Evolutionary conservation across 2,113 vertebrate species (phyloP), one percentile per base, ranked within the genome.

Genomic region (Taurulus bubalis): DNA sequence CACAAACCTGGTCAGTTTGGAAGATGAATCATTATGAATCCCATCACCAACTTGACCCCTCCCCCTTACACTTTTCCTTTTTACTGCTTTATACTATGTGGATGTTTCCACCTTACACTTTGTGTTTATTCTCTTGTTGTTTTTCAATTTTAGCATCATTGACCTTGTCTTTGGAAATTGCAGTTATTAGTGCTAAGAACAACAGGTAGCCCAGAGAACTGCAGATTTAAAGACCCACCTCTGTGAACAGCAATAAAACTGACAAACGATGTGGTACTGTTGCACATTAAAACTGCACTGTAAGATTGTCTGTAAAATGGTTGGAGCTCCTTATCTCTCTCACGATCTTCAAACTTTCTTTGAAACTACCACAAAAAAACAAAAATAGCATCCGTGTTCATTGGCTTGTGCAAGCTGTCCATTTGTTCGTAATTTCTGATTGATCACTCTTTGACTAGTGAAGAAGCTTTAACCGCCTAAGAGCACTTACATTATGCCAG

Each of bases 361-460:
- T 60, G n/a, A 20, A 80, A 20, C 34, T 40, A 30, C n/a, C 53
- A 63, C 26, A 36, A 20, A 49, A 42, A n/a, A 49, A 70, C 14
- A 28, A 22, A 32, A 42, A 22, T 28, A 6, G 24, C 4, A 0
- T 18, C 30, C 26, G 5, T 45, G 24, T 64, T 36, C 14, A n/a
- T 4, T 85, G 59, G 28, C 24, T 30, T 65, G 24, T 75, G 40
- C 16, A 42, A 64, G 47, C n/a, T 75, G 58, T 69, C 73, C 30
- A 53, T 77, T 68, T 85, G 64, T 82, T 62, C 22, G 9, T 59
- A 12, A 71, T 18, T 45, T 71, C 15, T 79, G 62, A 20, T 51
- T 49, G 12, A 79, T 56, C 60, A n/a, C 56, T 24, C 51, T n/a
- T 60, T 65, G 28, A 62, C 69, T 66, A n/a, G 28, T 16, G 38